Evolutionary conservation across 1,140 invertebrate genomes (phyloP).

Genomic region (Babylonia areolata): DNA sequence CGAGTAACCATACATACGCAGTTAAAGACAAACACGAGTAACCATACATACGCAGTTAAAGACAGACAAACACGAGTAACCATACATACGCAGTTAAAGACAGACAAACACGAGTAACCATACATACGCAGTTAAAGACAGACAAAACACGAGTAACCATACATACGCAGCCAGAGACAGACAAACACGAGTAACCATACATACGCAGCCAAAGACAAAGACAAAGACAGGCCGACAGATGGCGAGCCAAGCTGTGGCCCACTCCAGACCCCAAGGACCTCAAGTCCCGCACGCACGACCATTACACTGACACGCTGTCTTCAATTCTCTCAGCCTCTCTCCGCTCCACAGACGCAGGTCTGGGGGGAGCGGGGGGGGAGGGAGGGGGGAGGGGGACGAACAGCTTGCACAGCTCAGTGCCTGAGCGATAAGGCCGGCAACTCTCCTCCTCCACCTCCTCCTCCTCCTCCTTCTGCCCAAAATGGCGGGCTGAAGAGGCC

Average conservation of each 20-base stretch:
- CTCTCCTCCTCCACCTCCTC: constrained; percentile 23
- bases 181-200: neutral
- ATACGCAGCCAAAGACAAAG: neutral
- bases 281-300: neutral
- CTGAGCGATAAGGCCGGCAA: neutral
- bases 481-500: constrained; percentile 15
- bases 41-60: neutral
- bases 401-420: no score
- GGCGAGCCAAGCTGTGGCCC: neutral
- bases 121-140: neutral
- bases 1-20: neutral
- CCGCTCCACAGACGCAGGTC: neutral
- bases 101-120: neutral
- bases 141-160: neutral
- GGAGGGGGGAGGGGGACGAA: no score
- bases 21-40: neutral
- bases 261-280: neutral
- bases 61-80: neutral
- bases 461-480: no score
- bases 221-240: neutral
- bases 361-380: neutral
- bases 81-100: neutral
- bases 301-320: neutral
- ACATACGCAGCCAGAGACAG: neutral
- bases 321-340: neutral